Evolutionary conservation across 2,888 invertebrate species (phyloP), one percentile per base, ranked within the genome.

Genomic region (Marronus borbonicus): DNA sequence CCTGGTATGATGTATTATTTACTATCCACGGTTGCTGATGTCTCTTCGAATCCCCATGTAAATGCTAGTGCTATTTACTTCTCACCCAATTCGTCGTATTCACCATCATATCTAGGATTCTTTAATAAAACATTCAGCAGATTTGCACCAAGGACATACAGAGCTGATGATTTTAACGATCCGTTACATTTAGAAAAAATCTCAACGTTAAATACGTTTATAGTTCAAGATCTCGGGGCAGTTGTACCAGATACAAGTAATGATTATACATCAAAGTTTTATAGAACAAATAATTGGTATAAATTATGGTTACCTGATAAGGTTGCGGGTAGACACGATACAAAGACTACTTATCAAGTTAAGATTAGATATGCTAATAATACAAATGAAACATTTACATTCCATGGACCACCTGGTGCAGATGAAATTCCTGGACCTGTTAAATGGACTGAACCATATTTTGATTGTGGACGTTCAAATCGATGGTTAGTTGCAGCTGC

Each of bases 1-100:
- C 98, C 98, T 0, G 98, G 98, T 76, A 96, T 99, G 94, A 97
- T 98, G 97, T 98, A 98, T 86, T 97, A 97, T 86, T 97, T 98
- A 86, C 89, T 98, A 62, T 98, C 98, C 0, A 95, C 97, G 0
- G 96, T 98, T 0, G 98, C 99, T 0, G 98, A 99, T 88, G 96
- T 99, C 0, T 95, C 98, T 0, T 93, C 98, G 0, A 98, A 97
- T 89, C 95, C 95, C 0, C 94, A 95, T 83, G 95, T 98, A 81
- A 98, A 98, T 86, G 96, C 97, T 76, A 97, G 97, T 87, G 94
- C 97, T 0, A 92, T 98, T 81, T 98, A 98, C 87, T 99, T 98
- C 86, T 93, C 98, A 1, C 97, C 97, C 0, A 97, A 98, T 85
- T 94, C 94, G 90, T 97, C 97, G 0, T 99, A 98, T 85, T 95